phyloP scores from a whole-genome alignment of 2,797 vertebrate species.

The Cryptoprocta ferox region DNA sequence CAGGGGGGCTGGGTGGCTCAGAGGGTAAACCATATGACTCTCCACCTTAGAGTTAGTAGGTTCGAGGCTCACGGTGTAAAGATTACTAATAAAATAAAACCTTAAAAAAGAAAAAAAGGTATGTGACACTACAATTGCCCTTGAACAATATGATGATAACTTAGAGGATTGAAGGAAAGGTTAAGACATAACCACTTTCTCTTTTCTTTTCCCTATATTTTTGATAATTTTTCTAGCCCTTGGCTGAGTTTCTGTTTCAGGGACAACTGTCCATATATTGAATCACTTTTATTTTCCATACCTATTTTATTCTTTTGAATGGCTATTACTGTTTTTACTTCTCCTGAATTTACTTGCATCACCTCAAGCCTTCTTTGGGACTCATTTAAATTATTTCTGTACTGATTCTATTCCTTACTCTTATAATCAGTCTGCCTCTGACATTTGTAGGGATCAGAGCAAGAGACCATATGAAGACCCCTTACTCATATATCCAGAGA shows the following conservation, averaged over 20 bases:
- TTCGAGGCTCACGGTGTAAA: too few species aligned
- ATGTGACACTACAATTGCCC: not conserved
- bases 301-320: not conserved
- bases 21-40: too few species aligned
- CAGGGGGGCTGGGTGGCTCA: too few species aligned
- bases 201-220: not conserved
- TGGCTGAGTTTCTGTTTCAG: not conserved
- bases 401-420: not conserved
- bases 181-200: not conserved
- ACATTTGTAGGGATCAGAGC: not conserved
- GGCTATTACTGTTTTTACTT: not conserved
- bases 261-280: not conserved
- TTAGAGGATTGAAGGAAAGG: not conserved
- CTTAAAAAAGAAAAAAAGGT: not conserved
- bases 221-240: not conserved
- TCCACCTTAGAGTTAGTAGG: too few species aligned
- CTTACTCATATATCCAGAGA: not conserved
- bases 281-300: not conserved
- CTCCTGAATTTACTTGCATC: not conserved
- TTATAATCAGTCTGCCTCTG: not conserved
- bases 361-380: not conserved
- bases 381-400: not conserved
- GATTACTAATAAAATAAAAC: too few species aligned
- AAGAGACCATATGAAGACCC: not conserved
- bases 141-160: not conserved